Conservation (phyloP, 2,888 invertebrate species). For the Parochlus steinenii region DNA sequence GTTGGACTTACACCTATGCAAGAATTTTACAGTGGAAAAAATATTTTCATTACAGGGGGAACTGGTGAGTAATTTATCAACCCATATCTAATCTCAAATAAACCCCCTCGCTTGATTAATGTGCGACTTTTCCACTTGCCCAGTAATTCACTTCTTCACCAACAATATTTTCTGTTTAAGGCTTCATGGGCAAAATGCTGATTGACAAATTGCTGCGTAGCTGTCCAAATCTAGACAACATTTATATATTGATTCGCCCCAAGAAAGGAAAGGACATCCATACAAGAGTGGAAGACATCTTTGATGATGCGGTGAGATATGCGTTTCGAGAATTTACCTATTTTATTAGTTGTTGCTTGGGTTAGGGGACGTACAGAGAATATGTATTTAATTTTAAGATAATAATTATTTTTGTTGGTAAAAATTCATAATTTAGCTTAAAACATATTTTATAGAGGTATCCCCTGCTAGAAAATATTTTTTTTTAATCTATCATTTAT, state of each 20-base stretch:
- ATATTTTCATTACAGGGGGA: conserved; percentile 41
- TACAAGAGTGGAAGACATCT: conserved; percentile 46
- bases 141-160: neutral
- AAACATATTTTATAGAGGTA: too few relatives aligned
- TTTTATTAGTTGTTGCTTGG: neutral
- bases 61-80: conserved; percentile 26
- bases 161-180: conserved; percentile 1
- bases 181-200: conserved; percentile 25
- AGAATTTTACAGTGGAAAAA: conserved; percentile 38
- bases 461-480: too few relatives aligned
- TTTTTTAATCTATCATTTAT: too few relatives aligned
- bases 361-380: too few relatives aligned
- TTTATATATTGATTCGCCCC: conserved; percentile 37
- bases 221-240: conserved; percentile 34
- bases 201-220: conserved; percentile 39
- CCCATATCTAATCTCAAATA: too few relatives aligned
- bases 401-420: neutral
- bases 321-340: neutral
- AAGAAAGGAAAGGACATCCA: conserved; percentile 47
- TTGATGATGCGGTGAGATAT: conserved; percentile 43
- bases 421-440: neutral
- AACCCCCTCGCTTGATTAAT: too few relatives aligned
- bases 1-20: conserved; percentile 35
- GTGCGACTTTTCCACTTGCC: neutral
- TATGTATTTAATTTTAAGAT: too few relatives aligned